Evolutionary conservation across 2,113 vertebrate species (phyloP).

Genomic region (Lanius collurio): DNA sequence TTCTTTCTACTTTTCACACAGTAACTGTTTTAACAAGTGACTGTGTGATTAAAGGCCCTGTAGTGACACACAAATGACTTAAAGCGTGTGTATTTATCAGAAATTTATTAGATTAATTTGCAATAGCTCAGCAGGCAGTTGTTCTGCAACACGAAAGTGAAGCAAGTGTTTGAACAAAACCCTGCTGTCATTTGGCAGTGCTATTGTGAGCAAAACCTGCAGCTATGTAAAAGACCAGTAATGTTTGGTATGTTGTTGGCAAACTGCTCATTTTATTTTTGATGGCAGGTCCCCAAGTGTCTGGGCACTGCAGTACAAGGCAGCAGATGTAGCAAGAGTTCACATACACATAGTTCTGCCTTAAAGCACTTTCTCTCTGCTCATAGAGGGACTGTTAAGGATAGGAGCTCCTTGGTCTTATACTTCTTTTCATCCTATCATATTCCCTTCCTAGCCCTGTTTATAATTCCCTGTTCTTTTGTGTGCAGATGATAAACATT

Average conservation of each 20-base stretch:
- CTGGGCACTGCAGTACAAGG: background rate
- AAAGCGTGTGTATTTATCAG: background rate
- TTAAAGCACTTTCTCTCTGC: background rate
- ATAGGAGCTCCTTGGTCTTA: background rate
- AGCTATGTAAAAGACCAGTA: conserved; percentile 5
- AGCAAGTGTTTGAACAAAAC: conserved; percentile 4
- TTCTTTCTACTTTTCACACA: background rate
- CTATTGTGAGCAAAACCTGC: background rate
- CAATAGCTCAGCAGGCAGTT: background rate
- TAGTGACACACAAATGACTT: background rate
- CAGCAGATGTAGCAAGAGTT: conserved; percentile 1
- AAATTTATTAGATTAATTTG: background rate
- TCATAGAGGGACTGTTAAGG: background rate
- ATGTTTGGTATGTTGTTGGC: conserved; percentile 50
- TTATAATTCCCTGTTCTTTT: background rate
- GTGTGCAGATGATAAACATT: background rate
- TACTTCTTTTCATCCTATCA: background rate
- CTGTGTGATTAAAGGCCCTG: background rate
- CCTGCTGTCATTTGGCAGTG: background rate
- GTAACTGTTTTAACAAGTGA: background rate
- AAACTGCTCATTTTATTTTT: conserved; percentile 17
- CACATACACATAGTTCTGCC: background rate
- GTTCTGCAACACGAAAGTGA: background rate
- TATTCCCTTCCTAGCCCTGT: background rate
- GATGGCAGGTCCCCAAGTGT: conserved; percentile 30